A percentile compares a stretch with the other conserved stretches of the same genome.
Evolutionary conservation across 2,797 vertebrate species (phyloP).

Genomic region (Melanotaenia trifasciata): DNA sequence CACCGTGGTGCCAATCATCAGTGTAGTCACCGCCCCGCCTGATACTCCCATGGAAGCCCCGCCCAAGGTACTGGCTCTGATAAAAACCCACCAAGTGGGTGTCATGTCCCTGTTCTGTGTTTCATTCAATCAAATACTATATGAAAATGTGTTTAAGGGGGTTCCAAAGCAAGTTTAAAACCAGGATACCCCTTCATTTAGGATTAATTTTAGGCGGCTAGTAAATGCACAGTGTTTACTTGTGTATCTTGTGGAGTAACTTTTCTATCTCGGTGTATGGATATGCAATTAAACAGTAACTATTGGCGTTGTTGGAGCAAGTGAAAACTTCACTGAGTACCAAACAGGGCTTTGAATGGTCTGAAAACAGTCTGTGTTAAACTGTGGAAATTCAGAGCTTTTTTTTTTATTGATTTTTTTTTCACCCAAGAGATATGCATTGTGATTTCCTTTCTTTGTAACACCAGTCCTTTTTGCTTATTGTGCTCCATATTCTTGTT

Average conservation of each 20-base stretch:
- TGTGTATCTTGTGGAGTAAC: neutral
- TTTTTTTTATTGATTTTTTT: neutral
- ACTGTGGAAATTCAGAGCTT: neutral
- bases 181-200: neutral
- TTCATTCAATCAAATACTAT: neutral
- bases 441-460: neutral
- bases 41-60: slow-evolving; percentile 88
- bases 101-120: slow-evolving; percentile 19
- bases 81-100: slow-evolving; percentile 31
- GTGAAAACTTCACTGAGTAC: slow-evolving; percentile 22
- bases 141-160: too few species aligned
- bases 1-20: slow-evolving; percentile 89
- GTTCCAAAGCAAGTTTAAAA: neutral
- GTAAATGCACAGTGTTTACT: neutral
- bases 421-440: neutral
- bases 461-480: neutral
- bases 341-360: neutral
- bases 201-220: neutral
- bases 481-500: slow-evolving; percentile 28
- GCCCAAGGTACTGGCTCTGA: slow-evolving; percentile 88
- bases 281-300: neutral
- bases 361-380: neutral
- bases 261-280: slow-evolving; percentile 1
- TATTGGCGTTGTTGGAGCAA: slow-evolving; percentile 6
- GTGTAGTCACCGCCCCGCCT: slow-evolving; percentile 88